A percentile compares a stretch with the other conserved stretches of the same genome.
Evolutionary conservation across 2,113 vertebrate genomes (phyloP).

Genomic region (Ameiurus melas): DNA sequence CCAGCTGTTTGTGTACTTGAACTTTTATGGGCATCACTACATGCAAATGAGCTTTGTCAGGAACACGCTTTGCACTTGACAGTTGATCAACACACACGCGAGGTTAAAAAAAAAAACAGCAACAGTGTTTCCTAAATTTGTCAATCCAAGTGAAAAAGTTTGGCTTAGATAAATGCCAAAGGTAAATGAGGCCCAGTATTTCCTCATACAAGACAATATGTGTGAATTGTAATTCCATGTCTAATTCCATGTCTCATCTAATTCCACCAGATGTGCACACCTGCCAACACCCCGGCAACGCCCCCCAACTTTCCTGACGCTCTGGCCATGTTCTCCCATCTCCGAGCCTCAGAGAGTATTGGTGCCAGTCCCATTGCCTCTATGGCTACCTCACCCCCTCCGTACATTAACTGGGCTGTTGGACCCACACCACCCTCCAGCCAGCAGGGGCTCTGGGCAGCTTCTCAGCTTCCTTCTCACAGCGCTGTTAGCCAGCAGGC

Average conservation of each 20-base stretch:
- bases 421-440: constrained; percentile 63
- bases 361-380: constrained; percentile 70
- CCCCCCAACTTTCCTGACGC: constrained; percentile 86
- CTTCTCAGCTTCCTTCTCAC: constrained; percentile 64
- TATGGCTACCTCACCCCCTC: constrained; percentile 73
- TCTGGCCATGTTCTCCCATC: constrained; percentile 84
- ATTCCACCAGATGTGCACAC: constrained; percentile 83
- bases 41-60: not conserved
- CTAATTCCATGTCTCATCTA: constrained; percentile 1
- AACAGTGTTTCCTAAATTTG: not conserved
- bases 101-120: not conserved
- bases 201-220: not conserved
- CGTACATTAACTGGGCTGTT: constrained; percentile 62
- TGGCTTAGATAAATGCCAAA: too few species aligned
- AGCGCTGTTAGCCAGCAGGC: constrained; percentile 71
- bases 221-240: not conserved
- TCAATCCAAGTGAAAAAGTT: not conserved
- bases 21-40: not conserved
- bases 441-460: constrained; percentile 74
- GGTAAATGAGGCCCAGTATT: not conserved
- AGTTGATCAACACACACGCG: not conserved
- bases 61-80: not conserved
- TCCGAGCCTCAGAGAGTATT: constrained; percentile 80
- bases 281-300: constrained; percentile 84
- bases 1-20: not conserved